Conservation (phyloP, 2,797 vertebrate genomes). For the Hapalemur alaotrensis region DNA sequence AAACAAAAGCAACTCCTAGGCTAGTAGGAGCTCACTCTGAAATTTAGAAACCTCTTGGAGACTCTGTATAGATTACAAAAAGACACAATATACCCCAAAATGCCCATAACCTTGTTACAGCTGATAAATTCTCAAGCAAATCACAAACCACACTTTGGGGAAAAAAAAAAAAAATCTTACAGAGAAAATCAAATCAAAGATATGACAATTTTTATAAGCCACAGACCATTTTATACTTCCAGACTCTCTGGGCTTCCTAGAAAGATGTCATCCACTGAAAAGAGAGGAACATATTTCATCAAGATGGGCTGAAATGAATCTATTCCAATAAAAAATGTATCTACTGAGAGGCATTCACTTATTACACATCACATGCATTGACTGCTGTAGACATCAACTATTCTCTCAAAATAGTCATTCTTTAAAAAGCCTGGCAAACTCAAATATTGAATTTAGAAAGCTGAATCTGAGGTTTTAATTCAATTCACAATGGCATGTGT, state of each 20-base stretch:
- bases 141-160: not conserved
- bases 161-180: not conserved
- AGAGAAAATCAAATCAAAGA: not conserved
- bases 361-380: not conserved
- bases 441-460: constrained; percentile 32
- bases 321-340: not conserved
- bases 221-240: not conserved
- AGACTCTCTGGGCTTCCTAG: constrained; percentile 28
- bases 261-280: not conserved
- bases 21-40: not conserved
- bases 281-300: not conserved
- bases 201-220: not conserved
- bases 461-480: constrained; percentile 45
- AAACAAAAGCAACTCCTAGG: not conserved
- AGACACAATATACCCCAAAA: not conserved
- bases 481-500: not conserved
- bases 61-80: not conserved
- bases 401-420: constrained; percentile 4
- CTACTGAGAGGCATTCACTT: not conserved
- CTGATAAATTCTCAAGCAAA: not conserved
- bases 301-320: not conserved
- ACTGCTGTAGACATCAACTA: not conserved
- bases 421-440: constrained; percentile 32
- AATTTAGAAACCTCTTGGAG: not conserved
- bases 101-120: not conserved